Percentiles rank a stretch among this genome's conserved stretches.
Conservation (phyloP, 2,888 invertebrate species). For the Autographa gamma region DNA sequence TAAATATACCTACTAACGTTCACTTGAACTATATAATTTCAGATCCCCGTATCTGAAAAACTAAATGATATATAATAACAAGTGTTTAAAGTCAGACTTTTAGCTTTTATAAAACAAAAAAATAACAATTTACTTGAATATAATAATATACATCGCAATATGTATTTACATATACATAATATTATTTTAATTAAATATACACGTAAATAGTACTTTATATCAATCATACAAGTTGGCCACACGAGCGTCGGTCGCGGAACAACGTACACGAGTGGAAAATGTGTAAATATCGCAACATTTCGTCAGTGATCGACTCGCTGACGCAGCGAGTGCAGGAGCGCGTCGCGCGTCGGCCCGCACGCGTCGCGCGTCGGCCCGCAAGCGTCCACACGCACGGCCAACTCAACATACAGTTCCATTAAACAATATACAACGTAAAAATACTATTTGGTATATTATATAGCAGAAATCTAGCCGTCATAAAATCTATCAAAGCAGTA, state of each 20-base stretch:
- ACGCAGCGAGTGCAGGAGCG: slow-evolving; percentile 8
- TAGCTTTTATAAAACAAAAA: slow-evolving; percentile 84
- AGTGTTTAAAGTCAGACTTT: slow-evolving; percentile 88
- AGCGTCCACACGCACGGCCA: slow-evolving; percentile 59
- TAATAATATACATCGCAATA: slow-evolving; percentile 86
- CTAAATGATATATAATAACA: slow-evolving; percentile 79
- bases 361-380: slow-evolving; percentile 38
- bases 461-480: slow-evolving; percentile 87
- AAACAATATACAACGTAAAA: slow-evolving; percentile 88
- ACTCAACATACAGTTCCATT: slow-evolving; percentile 80
- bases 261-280: slow-evolving; percentile 41
- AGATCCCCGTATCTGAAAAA: slow-evolving; percentile 83
- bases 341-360: neutral
- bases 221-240: slow-evolving; percentile 74
- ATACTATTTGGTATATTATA: slow-evolving; percentile 89
- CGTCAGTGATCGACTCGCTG: neutral
- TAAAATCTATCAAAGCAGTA: slow-evolving; percentile 86
- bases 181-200: slow-evolving; percentile 84
- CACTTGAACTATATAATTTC: slow-evolving; percentile 79
- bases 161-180: slow-evolving; percentile 88
- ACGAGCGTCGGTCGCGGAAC: slow-evolving; percentile 52
- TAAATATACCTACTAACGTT: slow-evolving; percentile 74
- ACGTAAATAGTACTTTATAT: slow-evolving; percentile 85
- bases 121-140: slow-evolving; percentile 87
- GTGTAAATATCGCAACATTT: slow-evolving; percentile 30